phyloP scores from a whole-genome alignment of 2,113 vertebrate genomes.

The Antigone vipio region DNA sequence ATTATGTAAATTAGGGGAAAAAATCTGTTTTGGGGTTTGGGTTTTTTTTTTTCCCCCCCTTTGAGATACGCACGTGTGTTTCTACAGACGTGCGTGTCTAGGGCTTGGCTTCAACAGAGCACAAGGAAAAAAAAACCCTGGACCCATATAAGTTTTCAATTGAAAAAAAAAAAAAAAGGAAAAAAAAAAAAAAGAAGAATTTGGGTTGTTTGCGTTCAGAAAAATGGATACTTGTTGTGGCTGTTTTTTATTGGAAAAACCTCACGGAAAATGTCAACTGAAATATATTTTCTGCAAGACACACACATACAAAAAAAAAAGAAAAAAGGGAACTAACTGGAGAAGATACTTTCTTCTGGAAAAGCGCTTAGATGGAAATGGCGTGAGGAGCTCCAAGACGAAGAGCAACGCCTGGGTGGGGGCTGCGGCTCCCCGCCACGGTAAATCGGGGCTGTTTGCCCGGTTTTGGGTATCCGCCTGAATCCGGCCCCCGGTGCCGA shows the following conservation, averaged over 20 bases:
- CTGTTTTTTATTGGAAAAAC: conserved; percentile 28
- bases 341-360: conserved; percentile 4
- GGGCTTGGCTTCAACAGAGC: not conserved
- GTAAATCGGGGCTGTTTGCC: rapidly evolving
- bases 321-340: not conserved
- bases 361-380: not conserved
- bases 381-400: not conserved
- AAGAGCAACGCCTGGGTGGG: not conserved
- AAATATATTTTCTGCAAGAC: not conserved
- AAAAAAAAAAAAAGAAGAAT: not conserved
- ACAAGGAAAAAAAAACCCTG: not conserved
- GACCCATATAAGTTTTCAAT: not conserved
- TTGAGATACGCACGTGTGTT: not conserved
- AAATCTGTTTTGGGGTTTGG: not conserved
- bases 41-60: too few relatives aligned
- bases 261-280: not conserved
- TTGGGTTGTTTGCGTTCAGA: not conserved
- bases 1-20: not conserved
- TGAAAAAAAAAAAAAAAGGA: not conserved
- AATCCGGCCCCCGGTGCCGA: rapidly evolving
- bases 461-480: not conserved
- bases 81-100: not conserved
- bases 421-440: not conserved
- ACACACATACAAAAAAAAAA: not conserved
- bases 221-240: not conserved